Conservation (phyloP, 2,113 vertebrate genomes). For the Eulemur macaco region DNA sequence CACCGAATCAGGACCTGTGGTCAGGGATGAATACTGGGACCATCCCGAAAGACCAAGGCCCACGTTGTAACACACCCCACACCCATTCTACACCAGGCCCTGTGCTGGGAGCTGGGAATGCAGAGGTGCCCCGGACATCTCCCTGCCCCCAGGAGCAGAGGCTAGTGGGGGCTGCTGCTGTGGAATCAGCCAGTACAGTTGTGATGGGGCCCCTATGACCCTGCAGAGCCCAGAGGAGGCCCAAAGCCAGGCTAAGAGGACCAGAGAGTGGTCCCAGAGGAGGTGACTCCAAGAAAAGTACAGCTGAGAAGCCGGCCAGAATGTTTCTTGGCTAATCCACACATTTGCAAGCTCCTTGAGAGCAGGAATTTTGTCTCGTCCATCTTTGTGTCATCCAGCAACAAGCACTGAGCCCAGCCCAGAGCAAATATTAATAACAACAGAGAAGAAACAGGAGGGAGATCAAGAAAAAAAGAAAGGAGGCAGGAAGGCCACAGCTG, state of each 20-base stretch:
- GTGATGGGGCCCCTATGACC: background rate
- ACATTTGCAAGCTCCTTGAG: background rate
- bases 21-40: background rate
- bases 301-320: background rate
- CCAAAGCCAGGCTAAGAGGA: background rate
- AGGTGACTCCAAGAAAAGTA: background rate
- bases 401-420: background rate
- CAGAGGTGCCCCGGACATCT: too few species aligned
- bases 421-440: background rate
- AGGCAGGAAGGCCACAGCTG: background rate
- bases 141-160: background rate
- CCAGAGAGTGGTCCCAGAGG: background rate
- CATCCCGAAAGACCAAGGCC: background rate
- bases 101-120: background rate
- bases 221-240: background rate
- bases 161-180: background rate
- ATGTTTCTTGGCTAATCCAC: background rate
- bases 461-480: background rate
- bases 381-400: background rate
- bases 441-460: background rate
- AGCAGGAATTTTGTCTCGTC: background rate
- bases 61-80: too few species aligned
- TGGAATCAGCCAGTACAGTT: fast-evolving
- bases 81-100: too few species aligned
- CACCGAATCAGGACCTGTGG: background rate